Base-by-base conservation (phyloP, 2,113 vertebrate species). In the Python bivittatus region DNA sequence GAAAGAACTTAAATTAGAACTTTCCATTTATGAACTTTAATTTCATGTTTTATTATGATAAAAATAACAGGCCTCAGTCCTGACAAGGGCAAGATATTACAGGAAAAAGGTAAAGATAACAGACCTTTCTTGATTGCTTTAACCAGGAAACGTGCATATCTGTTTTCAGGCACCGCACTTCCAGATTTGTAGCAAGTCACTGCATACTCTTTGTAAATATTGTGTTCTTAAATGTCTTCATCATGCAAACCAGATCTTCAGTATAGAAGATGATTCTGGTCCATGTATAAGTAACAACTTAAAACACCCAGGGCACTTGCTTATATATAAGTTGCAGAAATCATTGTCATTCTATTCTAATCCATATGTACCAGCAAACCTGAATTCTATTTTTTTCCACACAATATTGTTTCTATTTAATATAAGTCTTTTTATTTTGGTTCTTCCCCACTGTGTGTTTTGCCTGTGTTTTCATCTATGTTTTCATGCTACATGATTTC, bases 1-100 rank as follows among this genome's bases (percentile, higher is more conserved):
- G 85, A 92, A 94, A 92, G 57, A 90, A 91, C 91, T 93, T 90
- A 92, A 94, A 88, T 86, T 22, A 90, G 1, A 86, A 72, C 60
- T 33, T 83, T 93, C 86, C 48, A 86, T 61, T 91, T 68, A 88
- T 86, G 60, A 91, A 86, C 72, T 79, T 38, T 17, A 42, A 42
- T 79, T 79, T 79, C 33, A 17, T 79, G 72, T 79, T 79, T 79
- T 79, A 79, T 79, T 79, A 15, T 33, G 38, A 79, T 79, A 58
- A 44, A 92, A 72, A 87, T 22, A 72, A 56, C 22, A 13, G n/a
- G 10, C 29, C 15, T 57, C 38, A 68, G 9, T 29, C 33, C 15
- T 12, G 56, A 53, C 22, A 60, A 84, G 17, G 5, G 25, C 29
- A 56, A 91, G 27, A 23, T 12, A 83, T 72, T 56, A 54, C 25